A percentile compares a stretch with the other conserved stretches of the same genome.
These are phyloP conservation scores for Andrena bicolor DNA, from an alignment of 2,888 invertebrate genomes.

Conservation along the genomic window DNA sequence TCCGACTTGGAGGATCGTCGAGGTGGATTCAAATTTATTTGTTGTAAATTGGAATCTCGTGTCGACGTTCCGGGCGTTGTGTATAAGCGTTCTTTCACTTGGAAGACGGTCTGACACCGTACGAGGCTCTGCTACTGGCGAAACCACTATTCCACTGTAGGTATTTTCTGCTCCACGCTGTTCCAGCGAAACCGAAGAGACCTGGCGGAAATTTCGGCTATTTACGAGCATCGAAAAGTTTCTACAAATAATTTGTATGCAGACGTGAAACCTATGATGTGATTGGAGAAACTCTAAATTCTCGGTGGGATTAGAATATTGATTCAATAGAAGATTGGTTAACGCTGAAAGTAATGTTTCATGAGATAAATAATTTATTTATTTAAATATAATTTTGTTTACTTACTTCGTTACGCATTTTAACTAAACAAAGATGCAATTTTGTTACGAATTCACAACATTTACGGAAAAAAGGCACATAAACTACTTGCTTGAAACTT, in stretches of 20 bases:
- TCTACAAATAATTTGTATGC: not conserved
- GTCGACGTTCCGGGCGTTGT: slow-evolving; percentile 3
- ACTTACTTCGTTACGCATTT: too few species aligned
- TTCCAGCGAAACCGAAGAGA: slow-evolving; percentile 3
- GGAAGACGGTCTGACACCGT: slow-evolving; percentile 28
- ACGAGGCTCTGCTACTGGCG: slow-evolving; percentile 6
- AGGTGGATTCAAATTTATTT: slow-evolving; percentile 34
- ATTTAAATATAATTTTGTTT: too few species aligned
- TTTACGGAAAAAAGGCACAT: too few species aligned
- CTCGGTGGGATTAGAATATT: too few species aligned
- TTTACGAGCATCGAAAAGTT: not conserved
- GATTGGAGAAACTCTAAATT: too few species aligned
- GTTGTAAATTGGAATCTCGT: slow-evolving; percentile 36
- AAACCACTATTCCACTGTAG: slow-evolving; percentile 11
- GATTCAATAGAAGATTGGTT: too few species aligned
- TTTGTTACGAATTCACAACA: too few species aligned
- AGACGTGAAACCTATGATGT: too few species aligned
- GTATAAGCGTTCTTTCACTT: slow-evolving; percentile 16
- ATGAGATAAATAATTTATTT: too few species aligned
- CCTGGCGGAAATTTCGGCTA: slow-evolving; percentile 14
- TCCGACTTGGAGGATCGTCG: slow-evolving; percentile 3
- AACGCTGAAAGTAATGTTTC: too few species aligned
- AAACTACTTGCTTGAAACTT: too few species aligned
- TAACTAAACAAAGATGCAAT: too few species aligned
- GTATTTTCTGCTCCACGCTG: not conserved